Conservation (phyloP, 2,888 invertebrate species). For the Eulithis prunata region DNA sequence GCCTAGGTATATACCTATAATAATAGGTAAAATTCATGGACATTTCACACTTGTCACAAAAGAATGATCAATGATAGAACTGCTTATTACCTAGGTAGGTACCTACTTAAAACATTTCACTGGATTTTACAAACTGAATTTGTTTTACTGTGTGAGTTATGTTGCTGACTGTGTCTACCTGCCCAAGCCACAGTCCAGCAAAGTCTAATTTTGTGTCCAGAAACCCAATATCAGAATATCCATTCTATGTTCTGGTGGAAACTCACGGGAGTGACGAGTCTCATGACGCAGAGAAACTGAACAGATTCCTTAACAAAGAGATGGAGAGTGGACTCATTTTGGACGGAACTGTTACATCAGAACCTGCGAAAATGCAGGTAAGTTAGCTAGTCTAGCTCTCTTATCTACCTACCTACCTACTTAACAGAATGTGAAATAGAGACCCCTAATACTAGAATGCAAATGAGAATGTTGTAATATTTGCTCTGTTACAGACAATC, state of each 20-base stretch:
- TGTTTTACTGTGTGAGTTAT: too few species aligned
- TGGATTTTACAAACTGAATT: too few species aligned
- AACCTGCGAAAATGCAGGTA: conserved; percentile 91
- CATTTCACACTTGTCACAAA: too few species aligned
- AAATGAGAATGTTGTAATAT: not conserved
- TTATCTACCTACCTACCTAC: too few species aligned
- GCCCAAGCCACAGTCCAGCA: too few species aligned
- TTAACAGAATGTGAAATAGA: not conserved
- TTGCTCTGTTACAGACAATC: conserved; percentile 78
- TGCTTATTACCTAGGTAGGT: too few species aligned
- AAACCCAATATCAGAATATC: conserved; percentile 86
- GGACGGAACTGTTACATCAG: conserved; percentile 95
- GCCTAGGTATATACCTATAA: too few species aligned
- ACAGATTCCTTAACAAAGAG: conserved; percentile 89
- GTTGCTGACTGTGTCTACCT: too few species aligned
- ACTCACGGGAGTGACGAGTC: conserved; percentile 92
- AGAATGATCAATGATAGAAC: too few species aligned
- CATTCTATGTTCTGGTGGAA: conserved; percentile 94
- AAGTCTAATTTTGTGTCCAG: conserved; percentile 50
- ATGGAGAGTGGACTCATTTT: conserved; percentile 88
- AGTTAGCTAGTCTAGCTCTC: conserved; percentile 8
- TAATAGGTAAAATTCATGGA: too few species aligned
- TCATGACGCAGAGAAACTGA: conserved; percentile 96
- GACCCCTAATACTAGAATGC: too few species aligned
- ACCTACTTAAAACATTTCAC: too few species aligned